Evolutionary conservation across 2,797 vertebrate species (phyloP).

Genomic region (Protonibea diacanthus): DNA sequence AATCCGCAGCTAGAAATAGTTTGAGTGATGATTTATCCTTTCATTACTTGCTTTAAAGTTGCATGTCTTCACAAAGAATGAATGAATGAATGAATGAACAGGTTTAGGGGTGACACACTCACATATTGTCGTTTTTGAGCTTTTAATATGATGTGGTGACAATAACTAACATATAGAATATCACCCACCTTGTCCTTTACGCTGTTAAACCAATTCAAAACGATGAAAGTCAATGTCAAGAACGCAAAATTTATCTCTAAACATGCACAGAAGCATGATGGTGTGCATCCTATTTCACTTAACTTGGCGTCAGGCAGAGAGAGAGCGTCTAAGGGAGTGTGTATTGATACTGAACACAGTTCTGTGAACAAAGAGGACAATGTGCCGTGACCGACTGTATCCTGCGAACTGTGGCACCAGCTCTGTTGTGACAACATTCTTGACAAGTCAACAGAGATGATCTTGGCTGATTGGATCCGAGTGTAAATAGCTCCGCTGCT

Average conservation of each 20-base stretch:
- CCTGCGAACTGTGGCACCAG: conserved; percentile 70
- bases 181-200: neutral
- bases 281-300: neutral
- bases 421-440: conserved; percentile 85
- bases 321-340: neutral
- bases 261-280: neutral
- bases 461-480: conserved; percentile 71
- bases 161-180: neutral
- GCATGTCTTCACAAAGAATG: too few relatives aligned
- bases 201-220: neutral
- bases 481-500: conserved; percentile 82
- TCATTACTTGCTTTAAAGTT: neutral
- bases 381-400: conserved; percentile 72
- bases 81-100: neutral
- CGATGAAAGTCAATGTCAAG: neutral
- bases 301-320: neutral
- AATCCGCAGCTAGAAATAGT: neutral
- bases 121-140: neutral
- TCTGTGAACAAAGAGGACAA: conserved; percentile 70
- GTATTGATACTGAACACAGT: conserved; percentile 82
- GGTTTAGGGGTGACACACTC: neutral
- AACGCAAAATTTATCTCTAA: neutral
- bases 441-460: conserved; percentile 80
- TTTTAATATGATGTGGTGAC: neutral
- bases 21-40: neutral